These are phyloP conservation scores for Asbolus verrucosus DNA, from an alignment of 1,140 invertebrate species.

Conservation along the genomic window DNA sequence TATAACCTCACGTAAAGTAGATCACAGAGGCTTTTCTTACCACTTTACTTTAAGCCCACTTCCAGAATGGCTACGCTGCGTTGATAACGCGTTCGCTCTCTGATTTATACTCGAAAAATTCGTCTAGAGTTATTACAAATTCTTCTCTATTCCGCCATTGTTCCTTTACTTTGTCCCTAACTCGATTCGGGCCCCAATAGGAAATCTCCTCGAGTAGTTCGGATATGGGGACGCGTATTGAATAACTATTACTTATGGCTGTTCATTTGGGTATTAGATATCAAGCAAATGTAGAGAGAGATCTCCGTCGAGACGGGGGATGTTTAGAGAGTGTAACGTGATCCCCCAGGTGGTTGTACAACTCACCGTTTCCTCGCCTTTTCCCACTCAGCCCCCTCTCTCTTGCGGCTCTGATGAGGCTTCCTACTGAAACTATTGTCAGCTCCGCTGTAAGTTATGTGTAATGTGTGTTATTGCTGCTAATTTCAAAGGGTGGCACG, in stretches of 20 bases:
- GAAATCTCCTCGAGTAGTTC: constrained; percentile 33
- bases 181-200: constrained; percentile 17
- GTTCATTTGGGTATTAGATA: constrained; percentile 48
- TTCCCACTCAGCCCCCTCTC: constrained; percentile 31
- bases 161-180: constrained; percentile 11
- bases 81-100: constrained; percentile 8
- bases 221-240: constrained; percentile 38
- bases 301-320: constrained; percentile 29
- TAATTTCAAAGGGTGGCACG: constrained; percentile 35
- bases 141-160: background rate
- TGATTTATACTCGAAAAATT: constrained; percentile 3
- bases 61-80: background rate
- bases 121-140: background rate
- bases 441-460: constrained; percentile 30
- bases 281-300: constrained; percentile 46
- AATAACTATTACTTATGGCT: constrained; percentile 48
- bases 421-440: constrained; percentile 35
- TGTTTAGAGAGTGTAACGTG: constrained; percentile 44
- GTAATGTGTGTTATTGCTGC: constrained; percentile 36
- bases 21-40: constrained; percentile 36
- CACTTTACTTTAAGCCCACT: constrained; percentile 31
- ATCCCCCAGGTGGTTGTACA: constrained; percentile 42
- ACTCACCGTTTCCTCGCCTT: constrained; percentile 27
- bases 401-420: constrained; percentile 34
- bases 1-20: constrained; percentile 35